A percentile compares a stretch with the other conserved stretches of the same genome.
These are phyloP conservation scores for Agraylea sexmaculata DNA, from an alignment of 1,140 invertebrate species.

Conservation along the genomic window DNA sequence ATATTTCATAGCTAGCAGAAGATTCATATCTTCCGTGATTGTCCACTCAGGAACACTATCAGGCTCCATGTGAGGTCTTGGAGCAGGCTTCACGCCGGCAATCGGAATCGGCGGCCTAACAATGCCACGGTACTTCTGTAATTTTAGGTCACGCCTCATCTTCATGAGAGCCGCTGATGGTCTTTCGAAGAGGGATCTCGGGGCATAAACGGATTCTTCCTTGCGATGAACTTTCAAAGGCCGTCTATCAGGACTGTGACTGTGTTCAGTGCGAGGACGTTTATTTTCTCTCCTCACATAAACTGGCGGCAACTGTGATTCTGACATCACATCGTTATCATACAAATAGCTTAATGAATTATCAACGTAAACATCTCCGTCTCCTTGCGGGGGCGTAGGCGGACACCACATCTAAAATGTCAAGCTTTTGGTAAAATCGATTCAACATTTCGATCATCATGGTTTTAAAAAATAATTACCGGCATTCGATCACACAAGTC, in stretches of 20 bases:
- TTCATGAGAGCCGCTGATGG: slow-evolving; percentile 66
- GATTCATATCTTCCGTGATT: slow-evolving; percentile 78
- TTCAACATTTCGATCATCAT: slow-evolving; percentile 5
- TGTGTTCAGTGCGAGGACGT: slow-evolving; percentile 52
- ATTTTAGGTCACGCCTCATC: slow-evolving; percentile 61
- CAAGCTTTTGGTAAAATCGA: background rate
- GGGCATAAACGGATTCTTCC: slow-evolving; percentile 65
- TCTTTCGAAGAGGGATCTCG: slow-evolving; percentile 79
- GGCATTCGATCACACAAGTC: slow-evolving; percentile 62
- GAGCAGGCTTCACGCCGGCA: slow-evolving; percentile 42
- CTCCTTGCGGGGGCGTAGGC: slow-evolving; percentile 83
- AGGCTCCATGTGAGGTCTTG: slow-evolving; percentile 48
- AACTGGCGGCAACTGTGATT: slow-evolving; percentile 73
- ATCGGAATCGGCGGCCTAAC: slow-evolving; percentile 48
- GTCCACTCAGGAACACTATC: slow-evolving; percentile 72
- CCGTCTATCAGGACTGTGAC: slow-evolving; percentile 40
- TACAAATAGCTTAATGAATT: slow-evolving; percentile 75
- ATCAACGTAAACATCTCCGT: slow-evolving; percentile 86
- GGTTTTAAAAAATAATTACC: no score
- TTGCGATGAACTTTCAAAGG: slow-evolving; percentile 55
- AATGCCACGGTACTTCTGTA: slow-evolving; percentile 57
- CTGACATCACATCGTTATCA: slow-evolving; percentile 68
- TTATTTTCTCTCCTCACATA: slow-evolving; percentile 74
- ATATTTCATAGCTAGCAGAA: slow-evolving; percentile 73
- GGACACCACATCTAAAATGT: slow-evolving; percentile 81